Conservation (phyloP, 2,113 vertebrate species). For the Callospermophilus lateralis region DNA sequence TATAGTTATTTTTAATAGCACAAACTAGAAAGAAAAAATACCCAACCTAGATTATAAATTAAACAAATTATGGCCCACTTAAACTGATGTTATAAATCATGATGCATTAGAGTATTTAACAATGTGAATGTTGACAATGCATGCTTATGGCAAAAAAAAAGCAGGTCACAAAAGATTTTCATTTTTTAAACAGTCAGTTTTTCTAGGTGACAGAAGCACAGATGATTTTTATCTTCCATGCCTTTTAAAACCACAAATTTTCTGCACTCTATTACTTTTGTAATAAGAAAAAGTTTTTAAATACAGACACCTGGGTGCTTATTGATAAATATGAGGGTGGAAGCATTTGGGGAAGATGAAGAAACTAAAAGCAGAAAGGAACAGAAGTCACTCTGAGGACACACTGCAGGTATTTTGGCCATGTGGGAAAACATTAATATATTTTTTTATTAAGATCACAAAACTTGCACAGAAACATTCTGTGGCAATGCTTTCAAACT, state of each 20-base stretch:
- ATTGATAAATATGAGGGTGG: background rate
- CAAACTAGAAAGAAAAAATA: too few species aligned
- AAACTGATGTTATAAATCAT: background rate
- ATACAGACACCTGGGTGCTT: background rate
- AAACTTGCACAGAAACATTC: background rate
- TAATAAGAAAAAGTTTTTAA: background rate
- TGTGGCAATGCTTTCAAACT: background rate
- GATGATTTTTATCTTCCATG: background rate
- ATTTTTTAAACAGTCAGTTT: background rate
- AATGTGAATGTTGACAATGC: background rate
- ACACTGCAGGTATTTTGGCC: background rate
- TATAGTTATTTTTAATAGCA: too few species aligned
- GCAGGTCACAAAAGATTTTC: background rate
- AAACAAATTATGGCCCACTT: too few species aligned
- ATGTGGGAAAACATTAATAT: background rate
- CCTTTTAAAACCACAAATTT: background rate
- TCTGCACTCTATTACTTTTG: background rate
- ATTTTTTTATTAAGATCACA: constrained; percentile 20
- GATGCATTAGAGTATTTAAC: background rate
- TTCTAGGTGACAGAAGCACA: background rate
- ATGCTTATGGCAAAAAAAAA: background rate
- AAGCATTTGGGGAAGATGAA: constrained; percentile 15
- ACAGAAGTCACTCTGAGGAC: background rate
- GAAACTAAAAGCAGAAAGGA: background rate
- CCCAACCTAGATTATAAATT: too few species aligned